These are phyloP conservation scores for Chaetoderma sp. DNA, from an alignment of 2,888 invertebrate genomes.

Conservation along the genomic window DNA sequence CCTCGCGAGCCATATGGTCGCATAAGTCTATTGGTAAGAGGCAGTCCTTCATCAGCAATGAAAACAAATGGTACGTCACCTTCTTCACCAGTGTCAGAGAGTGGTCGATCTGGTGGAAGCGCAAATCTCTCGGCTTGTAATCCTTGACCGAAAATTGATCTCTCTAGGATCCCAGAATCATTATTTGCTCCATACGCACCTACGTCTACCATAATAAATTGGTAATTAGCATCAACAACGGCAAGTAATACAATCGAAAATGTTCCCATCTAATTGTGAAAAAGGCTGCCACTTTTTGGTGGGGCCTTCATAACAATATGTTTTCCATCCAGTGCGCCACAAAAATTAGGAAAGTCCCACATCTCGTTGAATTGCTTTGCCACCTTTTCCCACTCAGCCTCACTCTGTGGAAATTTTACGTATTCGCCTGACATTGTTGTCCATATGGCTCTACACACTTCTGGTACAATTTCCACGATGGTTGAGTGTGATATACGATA, in stretches of 20 bases:
- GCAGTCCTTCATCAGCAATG: neutral
- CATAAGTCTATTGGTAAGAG: neutral
- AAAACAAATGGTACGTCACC: neutral
- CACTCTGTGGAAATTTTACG: no score
- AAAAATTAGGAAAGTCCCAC: no score
- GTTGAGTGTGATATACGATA: no score
- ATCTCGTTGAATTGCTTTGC: neutral
- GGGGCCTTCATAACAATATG: neutral
- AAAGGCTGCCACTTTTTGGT: neutral
- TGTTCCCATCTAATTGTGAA: neutral
- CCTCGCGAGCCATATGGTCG: neutral
- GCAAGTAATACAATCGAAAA: neutral
- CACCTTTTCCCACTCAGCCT: no score
- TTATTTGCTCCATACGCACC: neutral
- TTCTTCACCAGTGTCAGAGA: neutral
- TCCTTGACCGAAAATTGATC: neutral
- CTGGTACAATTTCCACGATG: no score
- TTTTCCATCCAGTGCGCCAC: no score
- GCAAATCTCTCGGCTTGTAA: neutral
- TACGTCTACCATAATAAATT: neutral
- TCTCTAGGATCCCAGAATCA: neutral
- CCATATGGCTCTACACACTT: no score
- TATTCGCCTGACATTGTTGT: no score
- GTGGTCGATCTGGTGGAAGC: neutral
- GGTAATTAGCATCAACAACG: neutral